Evolutionary conservation across 2,888 invertebrate genomes (phyloP), one percentile per base, ranked within the genome.

Genomic region (Campoletis raptor): DNA sequence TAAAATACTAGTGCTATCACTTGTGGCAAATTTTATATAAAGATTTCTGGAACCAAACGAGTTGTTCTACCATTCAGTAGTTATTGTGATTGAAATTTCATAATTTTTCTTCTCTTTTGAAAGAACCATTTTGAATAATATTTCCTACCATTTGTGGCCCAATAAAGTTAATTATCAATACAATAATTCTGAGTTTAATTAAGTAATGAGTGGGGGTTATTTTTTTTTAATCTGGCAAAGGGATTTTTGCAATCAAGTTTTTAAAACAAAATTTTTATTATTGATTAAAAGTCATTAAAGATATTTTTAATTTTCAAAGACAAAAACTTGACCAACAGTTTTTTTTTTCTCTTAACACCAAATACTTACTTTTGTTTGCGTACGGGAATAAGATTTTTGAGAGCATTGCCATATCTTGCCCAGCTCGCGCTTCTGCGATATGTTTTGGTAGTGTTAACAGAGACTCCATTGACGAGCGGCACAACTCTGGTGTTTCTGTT

Each of bases 331-430:
- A 4, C 12, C 12, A 61, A 10, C 24, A 61, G 57, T 61, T 54
- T 9, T 10, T 6, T 61, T 30, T 9, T 61, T 0, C 66, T 37
- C 10, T 9, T n/a, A 40, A 37, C 9, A 40, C 15, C 18, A 18
- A 21, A 80, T 81, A 90, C 90, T 52, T 89, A 93, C 93, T 86
- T 85, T 37, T 86, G 87, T 21, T 89, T 88, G 5, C 93, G 92
- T 79, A 93, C 69, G 3, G 94, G 93, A 82, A 93, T 92, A 48
- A 93, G 90, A 86, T 92, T 92, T 84, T 87, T 91, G 9, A 92
- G 77, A 42, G 94, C 90, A 85, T 90, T 89, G 84, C 90, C 89
- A 79, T 93, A 93, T 21, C 92, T 88, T 1, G 88, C 88, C 45
- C 92, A 85, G 54, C 85, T 88, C 52, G 81, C 66, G 40, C 83